Evolutionary conservation across 2,888 invertebrate genomes (phyloP).

Genomic region (Apamea epomidion): DNA sequence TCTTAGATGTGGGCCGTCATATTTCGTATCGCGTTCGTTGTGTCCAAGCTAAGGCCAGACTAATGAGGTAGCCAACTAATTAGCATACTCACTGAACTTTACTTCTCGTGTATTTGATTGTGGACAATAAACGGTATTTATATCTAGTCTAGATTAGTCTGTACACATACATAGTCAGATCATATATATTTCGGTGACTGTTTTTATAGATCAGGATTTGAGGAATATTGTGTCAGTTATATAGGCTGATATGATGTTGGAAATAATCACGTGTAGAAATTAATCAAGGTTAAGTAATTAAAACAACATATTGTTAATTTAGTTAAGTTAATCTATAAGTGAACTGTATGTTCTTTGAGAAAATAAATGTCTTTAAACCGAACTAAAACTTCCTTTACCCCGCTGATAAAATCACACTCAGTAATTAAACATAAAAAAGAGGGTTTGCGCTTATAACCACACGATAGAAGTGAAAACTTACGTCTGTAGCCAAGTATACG

Average conservation of each 20-base stretch:
- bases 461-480: too few relatives aligned
- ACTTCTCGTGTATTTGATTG: slow-evolving; percentile 11
- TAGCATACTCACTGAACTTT: slow-evolving; percentile 68
- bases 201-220: slow-evolving; percentile 10
- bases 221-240: not conserved
- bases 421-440: too few relatives aligned
- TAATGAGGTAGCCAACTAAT: slow-evolving; percentile 48
- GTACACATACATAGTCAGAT: slow-evolving; percentile 3
- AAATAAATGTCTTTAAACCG: too few relatives aligned
- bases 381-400: too few relatives aligned
- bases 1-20: slow-evolving; percentile 46
- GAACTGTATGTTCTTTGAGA: too few relatives aligned
- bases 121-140: slow-evolving; percentile 37
- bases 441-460: too few relatives aligned
- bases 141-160: slow-evolving; percentile 33
- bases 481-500: too few relatives aligned
- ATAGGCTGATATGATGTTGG: not conserved
- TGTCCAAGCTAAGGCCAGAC: slow-evolving; percentile 30
- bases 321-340: too few relatives aligned
- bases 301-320: too few relatives aligned
- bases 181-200: slow-evolving; percentile 3
- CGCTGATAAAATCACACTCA: too few relatives aligned
- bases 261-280: not conserved
- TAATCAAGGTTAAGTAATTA: too few relatives aligned
- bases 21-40: slow-evolving; percentile 28